phyloP scores from a whole-genome alignment of 2,113 vertebrate species.

The Heptranchias perlo region DNA sequence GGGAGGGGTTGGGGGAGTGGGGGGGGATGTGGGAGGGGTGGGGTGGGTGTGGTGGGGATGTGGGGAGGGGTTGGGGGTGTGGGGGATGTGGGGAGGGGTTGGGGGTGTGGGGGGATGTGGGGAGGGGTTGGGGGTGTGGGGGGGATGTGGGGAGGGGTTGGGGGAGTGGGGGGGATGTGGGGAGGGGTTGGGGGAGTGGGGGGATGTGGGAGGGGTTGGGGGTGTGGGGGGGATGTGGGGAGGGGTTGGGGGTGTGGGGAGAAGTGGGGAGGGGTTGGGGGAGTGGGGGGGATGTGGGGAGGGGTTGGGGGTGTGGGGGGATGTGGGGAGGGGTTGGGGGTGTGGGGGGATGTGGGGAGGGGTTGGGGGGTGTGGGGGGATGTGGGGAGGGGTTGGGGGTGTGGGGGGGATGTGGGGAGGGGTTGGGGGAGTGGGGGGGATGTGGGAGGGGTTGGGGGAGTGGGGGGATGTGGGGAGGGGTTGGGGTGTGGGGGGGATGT shows the following conservation, averaged over 20 bases:
- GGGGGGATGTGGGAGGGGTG: too few relatives aligned
- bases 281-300: not conserved
- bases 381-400: not conserved
- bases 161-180: not conserved
- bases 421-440: too few relatives aligned
- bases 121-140: not conserved
- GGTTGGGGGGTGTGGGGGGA: not conserved
- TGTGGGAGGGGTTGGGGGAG: too few relatives aligned
- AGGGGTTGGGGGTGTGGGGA: not conserved
- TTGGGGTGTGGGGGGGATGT: not conserved
- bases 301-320: not conserved
- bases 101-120: not conserved
- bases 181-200: too few relatives aligned
- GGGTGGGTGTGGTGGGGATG: accelerated
- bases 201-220: too few relatives aligned
- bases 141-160: too few relatives aligned
- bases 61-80: not conserved
- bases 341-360: too few relatives aligned
- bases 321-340: not conserved
- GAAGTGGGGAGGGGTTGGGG: not conserved
- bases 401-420: not conserved
- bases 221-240: not conserved
- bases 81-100: too few relatives aligned
- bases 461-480: not conserved
- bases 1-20: not conserved